phyloP scores from a whole-genome alignment of 2,113 vertebrate species.

The Alosa alosa region DNA sequence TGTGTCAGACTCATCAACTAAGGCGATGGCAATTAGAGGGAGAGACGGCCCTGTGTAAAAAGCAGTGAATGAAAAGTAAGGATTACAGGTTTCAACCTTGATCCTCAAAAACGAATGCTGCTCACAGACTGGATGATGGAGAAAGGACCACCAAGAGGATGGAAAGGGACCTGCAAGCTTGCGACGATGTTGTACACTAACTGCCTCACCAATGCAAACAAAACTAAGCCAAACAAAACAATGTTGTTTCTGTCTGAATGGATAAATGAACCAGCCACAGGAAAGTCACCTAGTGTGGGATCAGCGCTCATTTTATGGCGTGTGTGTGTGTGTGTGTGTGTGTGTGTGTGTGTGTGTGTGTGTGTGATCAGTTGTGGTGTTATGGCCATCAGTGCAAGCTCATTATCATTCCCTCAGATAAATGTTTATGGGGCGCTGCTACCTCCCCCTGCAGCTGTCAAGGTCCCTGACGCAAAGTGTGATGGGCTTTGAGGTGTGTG shows the following conservation, averaged over 20 bases:
- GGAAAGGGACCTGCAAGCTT: neutral
- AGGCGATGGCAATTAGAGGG: no score
- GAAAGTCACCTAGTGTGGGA: neutral
- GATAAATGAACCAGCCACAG: neutral
- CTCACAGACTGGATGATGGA: neutral
- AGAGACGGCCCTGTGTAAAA: no score
- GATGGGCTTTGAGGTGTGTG: neutral
- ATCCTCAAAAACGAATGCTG: neutral
- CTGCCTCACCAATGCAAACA: neutral
- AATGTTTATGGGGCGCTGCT: constrained; percentile 18
- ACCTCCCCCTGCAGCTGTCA: constrained; percentile 32
- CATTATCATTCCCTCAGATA: constrained; percentile 21
- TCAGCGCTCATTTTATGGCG: neutral
- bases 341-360: no score
- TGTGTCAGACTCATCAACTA: no score
- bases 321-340: no score
- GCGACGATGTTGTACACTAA: neutral
- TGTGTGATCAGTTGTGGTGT: no score
- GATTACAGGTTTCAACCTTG: neutral
- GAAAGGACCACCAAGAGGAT: neutral
- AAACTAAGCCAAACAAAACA: neutral
- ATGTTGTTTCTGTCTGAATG: neutral
- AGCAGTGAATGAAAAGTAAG: neutral
- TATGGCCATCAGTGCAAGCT: constrained; percentile 20
- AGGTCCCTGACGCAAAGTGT: neutral